Base-by-base conservation (phyloP, 2,888 invertebrate species). In the Drosophila atroscutellata region DNA sequence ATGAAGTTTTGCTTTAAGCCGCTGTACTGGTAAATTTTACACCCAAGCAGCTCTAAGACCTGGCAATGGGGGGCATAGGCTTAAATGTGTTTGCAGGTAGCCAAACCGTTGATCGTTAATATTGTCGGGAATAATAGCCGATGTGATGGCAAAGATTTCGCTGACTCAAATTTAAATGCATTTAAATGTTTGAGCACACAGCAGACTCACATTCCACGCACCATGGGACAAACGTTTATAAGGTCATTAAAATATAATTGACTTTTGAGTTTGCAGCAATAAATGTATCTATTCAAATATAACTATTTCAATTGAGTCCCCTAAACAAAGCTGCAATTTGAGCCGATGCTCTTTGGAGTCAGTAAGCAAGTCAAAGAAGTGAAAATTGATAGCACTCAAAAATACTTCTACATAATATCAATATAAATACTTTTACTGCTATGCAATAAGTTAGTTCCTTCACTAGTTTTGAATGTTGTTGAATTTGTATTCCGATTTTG, bases 61-160 rank as follows among this genome's bases (percentile, higher is more conserved):
- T 67, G 67, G 54, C 82, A 77, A 70, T 86, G 83, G 83, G 88
- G 82, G 85, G 79, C 62, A 66, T 55, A 51, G 50, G 59, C 74
- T 74, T 75, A 67, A 70, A 77, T 79, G 70, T 79, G 70, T 71
- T 74, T 80, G 69, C 65, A 80, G 80, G 72, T 80, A 80, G 80
- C 70, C 73, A 51, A 81, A 73, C 75, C 71, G 59, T 72, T 72
- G 74, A 82, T 85, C 71, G 80, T 75, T 73, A 63, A 80, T 73
- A 75, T 61, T 61, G 67, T 52, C 71, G 42, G 51, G 58, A 60
- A 67, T 61, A 61, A 67, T 70, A 26, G 70, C 58, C 45, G 20
- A 77, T 39, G 49, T 59, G 62, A 78, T 65, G 63, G 56, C 69
- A 50, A 66, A 70, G 51, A 64, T 51, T 62, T 51, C 26, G 72